Evolutionary conservation across 1,140 invertebrate genomes (phyloP).

Genomic region (Scaptomyza montana): DNA sequence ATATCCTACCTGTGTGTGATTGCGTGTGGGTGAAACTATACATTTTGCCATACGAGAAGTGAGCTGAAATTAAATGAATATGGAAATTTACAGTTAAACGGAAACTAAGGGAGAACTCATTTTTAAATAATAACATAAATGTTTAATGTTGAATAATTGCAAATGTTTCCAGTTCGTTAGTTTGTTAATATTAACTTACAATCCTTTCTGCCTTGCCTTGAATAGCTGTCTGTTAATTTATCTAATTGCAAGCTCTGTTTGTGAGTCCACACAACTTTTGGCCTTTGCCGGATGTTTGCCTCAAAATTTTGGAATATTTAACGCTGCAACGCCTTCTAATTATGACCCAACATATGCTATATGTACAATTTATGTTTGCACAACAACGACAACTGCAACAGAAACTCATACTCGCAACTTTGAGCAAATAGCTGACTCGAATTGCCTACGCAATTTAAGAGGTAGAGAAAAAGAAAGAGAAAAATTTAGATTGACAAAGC

Average conservation of each 20-base stretch:
- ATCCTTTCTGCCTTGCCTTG: background rate
- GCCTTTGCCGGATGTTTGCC: conserved; percentile 40
- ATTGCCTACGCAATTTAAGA: conserved; percentile 20
- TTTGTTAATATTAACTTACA: conserved; percentile 4
- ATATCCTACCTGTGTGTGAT: background rate
- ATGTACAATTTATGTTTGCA: conserved; percentile 45
- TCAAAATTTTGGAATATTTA: conserved; percentile 45
- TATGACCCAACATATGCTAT: conserved; percentile 24
- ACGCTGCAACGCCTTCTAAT: conserved; percentile 55
- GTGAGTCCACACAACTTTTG: conserved; percentile 8
- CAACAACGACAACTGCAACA: conserved; percentile 29
- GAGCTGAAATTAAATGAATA: background rate
- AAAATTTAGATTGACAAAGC: background rate
- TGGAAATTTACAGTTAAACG: conserved; percentile 6
- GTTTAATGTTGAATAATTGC: conserved; percentile 7
- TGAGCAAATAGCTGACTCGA: conserved; percentile 53
- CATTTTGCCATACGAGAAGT: background rate
- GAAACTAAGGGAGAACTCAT: background rate
- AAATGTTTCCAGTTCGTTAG: conserved; percentile 15
- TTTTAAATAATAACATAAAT: background rate
- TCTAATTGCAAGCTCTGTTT: conserved; percentile 41
- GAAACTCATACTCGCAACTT: conserved; percentile 42
- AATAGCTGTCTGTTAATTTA: conserved; percentile 12
- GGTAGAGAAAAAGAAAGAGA: background rate
- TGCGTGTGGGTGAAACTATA: background rate